Evolutionary conservation across 2,113 vertebrate species (phyloP).

Genomic region (Fregata magnificens): DNA sequence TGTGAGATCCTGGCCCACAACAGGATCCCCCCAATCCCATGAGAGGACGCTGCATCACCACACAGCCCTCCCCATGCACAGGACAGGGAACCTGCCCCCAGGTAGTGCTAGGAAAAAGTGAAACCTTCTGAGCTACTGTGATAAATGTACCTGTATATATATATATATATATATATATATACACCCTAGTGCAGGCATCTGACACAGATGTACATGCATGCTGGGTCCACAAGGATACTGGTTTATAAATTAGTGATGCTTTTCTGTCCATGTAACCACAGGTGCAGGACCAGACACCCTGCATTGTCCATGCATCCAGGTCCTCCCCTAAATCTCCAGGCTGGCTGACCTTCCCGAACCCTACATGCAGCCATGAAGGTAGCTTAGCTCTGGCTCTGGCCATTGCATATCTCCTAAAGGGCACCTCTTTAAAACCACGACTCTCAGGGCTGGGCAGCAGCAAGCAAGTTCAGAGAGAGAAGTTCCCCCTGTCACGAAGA

Average conservation of each 20-base stretch:
- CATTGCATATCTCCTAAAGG: neutral
- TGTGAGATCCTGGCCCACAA: neutral
- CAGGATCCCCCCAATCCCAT: rapidly evolving
- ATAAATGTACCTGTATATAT: neutral
- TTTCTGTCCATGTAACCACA: neutral
- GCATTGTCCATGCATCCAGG: neutral
- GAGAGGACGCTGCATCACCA: neutral
- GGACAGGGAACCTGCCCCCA: neutral
- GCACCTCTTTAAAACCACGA: neutral
- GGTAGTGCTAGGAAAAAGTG: neutral
- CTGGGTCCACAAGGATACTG: neutral
- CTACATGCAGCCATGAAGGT: rapidly evolving
- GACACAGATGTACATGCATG: too few relatives aligned
- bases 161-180: rapidly evolving
- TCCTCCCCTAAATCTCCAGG: neutral
- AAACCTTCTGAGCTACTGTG: neutral
- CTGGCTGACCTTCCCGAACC: neutral
- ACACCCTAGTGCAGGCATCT: neutral
- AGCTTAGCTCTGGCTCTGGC: neutral
- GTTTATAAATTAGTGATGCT: neutral
- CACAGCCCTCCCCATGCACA: neutral
- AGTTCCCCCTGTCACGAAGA: neutral
- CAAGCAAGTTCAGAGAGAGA: neutral
- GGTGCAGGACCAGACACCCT: neutral
- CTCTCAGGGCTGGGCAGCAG: neutral